Evolutionary conservation across 2,888 invertebrate species (phyloP).

Genomic region (Nemotelus pantherinus): DNA sequence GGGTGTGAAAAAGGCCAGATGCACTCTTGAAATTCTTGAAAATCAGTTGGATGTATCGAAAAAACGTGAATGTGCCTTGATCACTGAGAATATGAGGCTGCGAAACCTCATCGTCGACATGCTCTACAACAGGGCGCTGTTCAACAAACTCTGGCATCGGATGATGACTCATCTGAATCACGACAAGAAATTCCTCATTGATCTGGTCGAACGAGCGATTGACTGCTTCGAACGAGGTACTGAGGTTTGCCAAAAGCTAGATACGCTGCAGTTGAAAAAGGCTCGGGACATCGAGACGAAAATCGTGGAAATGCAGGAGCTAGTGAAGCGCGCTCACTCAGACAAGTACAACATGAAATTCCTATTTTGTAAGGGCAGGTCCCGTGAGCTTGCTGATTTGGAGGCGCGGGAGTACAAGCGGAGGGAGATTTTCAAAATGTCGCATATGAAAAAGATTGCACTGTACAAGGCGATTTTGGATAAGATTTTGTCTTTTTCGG

Average conservation of each 20-base stretch:
- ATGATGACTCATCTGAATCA: slow-evolving; percentile 60
- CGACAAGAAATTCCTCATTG: slow-evolving; percentile 62
- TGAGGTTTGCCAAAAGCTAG: slow-evolving; percentile 61
- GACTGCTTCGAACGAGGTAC: slow-evolving; percentile 61
- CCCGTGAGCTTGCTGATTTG: slow-evolving; percentile 57
- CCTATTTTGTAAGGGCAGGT: slow-evolving; percentile 57
- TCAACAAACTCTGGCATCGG: slow-evolving; percentile 61
- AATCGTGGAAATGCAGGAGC: slow-evolving; percentile 58
- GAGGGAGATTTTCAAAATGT: slow-evolving; percentile 58
- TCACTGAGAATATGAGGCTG: slow-evolving; percentile 58
- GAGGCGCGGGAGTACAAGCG: slow-evolving; percentile 61
- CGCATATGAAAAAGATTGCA: slow-evolving; percentile 59
- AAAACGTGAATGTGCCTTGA: slow-evolving; percentile 60
- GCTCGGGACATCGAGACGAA: slow-evolving; percentile 50
- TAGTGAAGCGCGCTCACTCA: slow-evolving; percentile 59
- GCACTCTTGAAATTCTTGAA: slow-evolving; percentile 59
- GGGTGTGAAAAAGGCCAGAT: slow-evolving; percentile 56
- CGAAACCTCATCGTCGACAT: slow-evolving; percentile 59
- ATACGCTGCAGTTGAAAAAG: slow-evolving; percentile 57
- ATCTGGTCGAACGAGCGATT: slow-evolving; percentile 61
- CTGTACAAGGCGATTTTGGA: slow-evolving; percentile 60
- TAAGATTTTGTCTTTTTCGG: slow-evolving; percentile 49
- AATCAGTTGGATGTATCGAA: slow-evolving; percentile 61
- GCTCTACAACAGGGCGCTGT: slow-evolving; percentile 59
- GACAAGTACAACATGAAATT: slow-evolving; percentile 59